Base-by-base conservation (phyloP, 2,888 invertebrate genomes). In the Aphrophora alni region DNA sequence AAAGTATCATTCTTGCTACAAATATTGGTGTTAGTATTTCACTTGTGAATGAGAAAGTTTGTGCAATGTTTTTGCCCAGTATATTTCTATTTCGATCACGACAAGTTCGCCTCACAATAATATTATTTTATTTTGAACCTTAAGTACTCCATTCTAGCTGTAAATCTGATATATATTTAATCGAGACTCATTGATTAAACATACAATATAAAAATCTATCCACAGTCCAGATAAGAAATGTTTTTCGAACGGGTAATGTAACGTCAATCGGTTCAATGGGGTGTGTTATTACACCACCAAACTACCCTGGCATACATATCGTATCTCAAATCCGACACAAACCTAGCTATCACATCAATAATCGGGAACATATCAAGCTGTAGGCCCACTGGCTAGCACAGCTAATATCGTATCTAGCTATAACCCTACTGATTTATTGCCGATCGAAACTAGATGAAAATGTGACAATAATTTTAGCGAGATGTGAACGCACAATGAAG, bases 261-360 rank as follows among this genome's bases (percentile, higher is more conserved):
- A n/a, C 59, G 59, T 59, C 59, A 59, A 59, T 59, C 59, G 59
- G 59, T 59, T 59, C 59, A 59, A 59, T 59, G 59, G 59, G n/a
- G 59, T 59, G 59, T 59, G 59, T 59, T 59, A 59, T 59, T 59
- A 14, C 59, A 59, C 59, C 59, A n/a, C 59, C 21, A 21, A 59
- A 59, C 59, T 59, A 59, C 59, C 59, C 59, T 21, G 21, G 21
- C 59, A 21, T 59, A 59, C 21, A 59, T 59, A 59, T 59, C 59
- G n/a, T n/a, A n/a, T n/a, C n/a, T n/a, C n/a, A n/a, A n/a, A n/a
- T n/a, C n/a, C 59, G 59, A 59, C 59, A 44, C 14, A 44, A 59
- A 59, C n/a, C 21, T 14, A 4, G 21, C 59, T 59, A 21, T 59
- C 5, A 59, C 59, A 59, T 59, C 59, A 59, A 59, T 59, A 59